Evolutionary conservation across 2,888 invertebrate species (phyloP), one percentile per base, ranked within the genome.

Genomic region (Calameuta idolon): DNA sequence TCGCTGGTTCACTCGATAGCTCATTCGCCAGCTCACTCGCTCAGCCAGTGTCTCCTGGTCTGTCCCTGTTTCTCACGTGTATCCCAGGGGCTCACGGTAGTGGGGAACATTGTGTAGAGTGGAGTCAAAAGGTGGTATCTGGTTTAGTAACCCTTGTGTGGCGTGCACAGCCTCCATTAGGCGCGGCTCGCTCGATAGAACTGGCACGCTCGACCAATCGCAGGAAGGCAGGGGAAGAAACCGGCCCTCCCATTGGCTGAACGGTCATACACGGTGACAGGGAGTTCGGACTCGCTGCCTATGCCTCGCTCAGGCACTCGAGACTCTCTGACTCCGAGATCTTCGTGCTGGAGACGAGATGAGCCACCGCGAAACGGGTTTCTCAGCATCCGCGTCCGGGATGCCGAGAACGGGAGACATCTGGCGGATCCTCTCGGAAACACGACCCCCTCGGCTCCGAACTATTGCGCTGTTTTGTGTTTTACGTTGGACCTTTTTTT

Each of bases 171-270:
- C 78, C 78, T 78, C 78, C 75, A 84, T 88, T 86, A 90, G 91
- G 91, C 89, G 90, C 91, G 90, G 90, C 90, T 85, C 90, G 91
- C 88, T 90, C 91, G 90, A 91, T 91, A 91, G 89, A 87, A 88
- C 85, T 86, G 85, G 79, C 78, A 84, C 84, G 76, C 80, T 82
- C 85, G 84, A 84, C 91, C 91, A 91, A 91, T 91, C 87, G 85
- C 85, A 84, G 84, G 81, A 80, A 80, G 82, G 83, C 83, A 78
- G 85, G 83, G 89, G 83, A 89, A 89, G 87, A 87, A 88, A 88
- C 86, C 85, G 83, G 84, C 78, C 82, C 83, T 79, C 83, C 86
- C 85, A 91, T 91, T 91, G 91, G 92, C 85, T 85, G 86, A 82
- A 83, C 81, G 81, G 80, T 80, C 79, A 84, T 84, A 87, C 86